phyloP scores from a whole-genome alignment of 2,797 vertebrate species.

The Notolepis coatsorum region DNA sequence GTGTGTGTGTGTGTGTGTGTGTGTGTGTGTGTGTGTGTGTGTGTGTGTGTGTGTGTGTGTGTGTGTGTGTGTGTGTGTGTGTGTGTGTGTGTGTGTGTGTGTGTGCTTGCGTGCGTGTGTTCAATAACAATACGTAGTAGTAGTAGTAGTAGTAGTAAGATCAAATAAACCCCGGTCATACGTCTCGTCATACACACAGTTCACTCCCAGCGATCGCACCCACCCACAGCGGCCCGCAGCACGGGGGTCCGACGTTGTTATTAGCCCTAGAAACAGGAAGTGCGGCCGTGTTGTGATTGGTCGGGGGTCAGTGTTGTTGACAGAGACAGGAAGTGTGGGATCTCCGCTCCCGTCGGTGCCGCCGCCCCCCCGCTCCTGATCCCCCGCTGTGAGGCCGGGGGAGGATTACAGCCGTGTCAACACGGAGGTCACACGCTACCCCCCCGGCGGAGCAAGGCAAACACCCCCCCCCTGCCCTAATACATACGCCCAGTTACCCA shows the following conservation, averaged over 20 bases:
- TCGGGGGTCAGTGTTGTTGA: constrained; percentile 26
- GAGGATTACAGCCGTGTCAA: constrained; percentile 18
- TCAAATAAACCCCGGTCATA: too few relatives aligned
- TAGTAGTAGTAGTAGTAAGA: too few relatives aligned
- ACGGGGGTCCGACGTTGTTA: background rate
- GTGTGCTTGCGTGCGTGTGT: too few relatives aligned
- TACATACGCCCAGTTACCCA: background rate
- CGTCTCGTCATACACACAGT: too few relatives aligned
- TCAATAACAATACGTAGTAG: too few relatives aligned
- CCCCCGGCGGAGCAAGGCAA: constrained; percentile 1
- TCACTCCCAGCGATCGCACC: background rate
- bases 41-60: too few relatives aligned
- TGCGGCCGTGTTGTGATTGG: constrained; percentile 9
- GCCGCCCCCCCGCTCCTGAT: constrained; percentile 30
- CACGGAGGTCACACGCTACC: constrained; percentile 14
- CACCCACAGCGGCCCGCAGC: background rate
- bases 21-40: too few relatives aligned
- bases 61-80: too few relatives aligned
- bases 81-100: too few relatives aligned
- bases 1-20: too few relatives aligned
- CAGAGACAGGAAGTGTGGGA: constrained; percentile 5
- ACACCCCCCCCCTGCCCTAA: constrained; percentile 1
- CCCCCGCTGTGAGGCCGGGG: constrained; percentile 7
- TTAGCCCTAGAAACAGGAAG: constrained; percentile 8
- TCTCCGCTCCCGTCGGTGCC: constrained; percentile 10